phyloP scores from a whole-genome alignment of 2,888 invertebrate genomes.

The Agonopterix arenella region DNA sequence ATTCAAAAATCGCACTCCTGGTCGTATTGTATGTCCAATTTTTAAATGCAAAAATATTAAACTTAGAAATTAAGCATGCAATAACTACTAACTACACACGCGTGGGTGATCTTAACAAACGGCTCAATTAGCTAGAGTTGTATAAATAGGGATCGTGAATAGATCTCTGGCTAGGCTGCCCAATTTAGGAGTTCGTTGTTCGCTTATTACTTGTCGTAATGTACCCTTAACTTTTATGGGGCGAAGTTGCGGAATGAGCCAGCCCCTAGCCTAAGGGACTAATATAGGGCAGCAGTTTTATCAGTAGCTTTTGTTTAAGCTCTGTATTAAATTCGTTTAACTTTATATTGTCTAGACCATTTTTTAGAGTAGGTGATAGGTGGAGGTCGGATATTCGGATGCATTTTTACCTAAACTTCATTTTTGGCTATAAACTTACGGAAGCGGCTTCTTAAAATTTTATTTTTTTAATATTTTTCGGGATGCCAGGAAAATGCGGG shows the following conservation, averaged over 20 bases:
- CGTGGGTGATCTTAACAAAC: slow-evolving; percentile 2
- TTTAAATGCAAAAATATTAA: too few species aligned
- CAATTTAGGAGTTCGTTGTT: slow-evolving; percentile 63
- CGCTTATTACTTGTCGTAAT: slow-evolving; percentile 71
- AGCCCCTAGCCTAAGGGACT: slow-evolving; percentile 44
- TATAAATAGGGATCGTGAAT: slow-evolving; percentile 35
- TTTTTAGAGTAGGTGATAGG: too few species aligned
- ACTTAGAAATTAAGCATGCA: not conserved
- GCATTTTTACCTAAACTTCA: too few species aligned
- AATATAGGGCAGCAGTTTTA: slow-evolving; percentile 62
- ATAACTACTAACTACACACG: not conserved
- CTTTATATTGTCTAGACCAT: too few species aligned
- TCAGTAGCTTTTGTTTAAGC: slow-evolving; percentile 28
- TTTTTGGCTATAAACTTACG: too few species aligned
- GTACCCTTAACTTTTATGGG: slow-evolving; percentile 75
- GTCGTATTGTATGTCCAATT: too few species aligned
- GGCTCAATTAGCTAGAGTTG: slow-evolving; percentile 9
- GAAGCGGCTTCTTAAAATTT: too few species aligned
- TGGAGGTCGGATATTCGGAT: too few species aligned
- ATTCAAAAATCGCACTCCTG: too few species aligned
- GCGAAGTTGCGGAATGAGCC: slow-evolving; percentile 61
- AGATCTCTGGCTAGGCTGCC: slow-evolving; percentile 45
- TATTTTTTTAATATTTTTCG: too few species aligned
- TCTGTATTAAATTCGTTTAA: not conserved
- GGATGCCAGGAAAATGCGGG: too few species aligned